These are phyloP conservation scores for Oreochromis grahami DNA, from an alignment of 2,797 vertebrate genomes.

Conservation along the genomic window DNA sequence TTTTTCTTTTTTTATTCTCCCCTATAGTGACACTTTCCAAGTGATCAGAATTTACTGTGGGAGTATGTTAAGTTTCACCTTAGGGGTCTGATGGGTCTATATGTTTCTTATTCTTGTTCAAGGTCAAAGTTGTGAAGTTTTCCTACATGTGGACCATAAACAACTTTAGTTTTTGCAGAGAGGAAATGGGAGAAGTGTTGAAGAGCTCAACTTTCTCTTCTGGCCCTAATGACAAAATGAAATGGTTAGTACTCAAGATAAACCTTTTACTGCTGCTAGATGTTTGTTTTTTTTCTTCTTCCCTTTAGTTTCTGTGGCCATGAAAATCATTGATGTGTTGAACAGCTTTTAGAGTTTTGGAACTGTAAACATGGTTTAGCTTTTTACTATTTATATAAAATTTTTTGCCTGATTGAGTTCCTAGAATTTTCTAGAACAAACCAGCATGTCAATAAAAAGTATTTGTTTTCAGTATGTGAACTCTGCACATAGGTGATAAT, in stretches of 20 bases:
- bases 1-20: not conserved
- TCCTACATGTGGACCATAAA: slow-evolving; percentile 99
- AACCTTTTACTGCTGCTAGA: not conserved
- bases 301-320: not conserved
- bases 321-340: not conserved
- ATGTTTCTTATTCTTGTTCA: slow-evolving; percentile 33
- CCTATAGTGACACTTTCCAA: not conserved
- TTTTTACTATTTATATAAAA: not conserved
- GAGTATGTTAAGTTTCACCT: not conserved
- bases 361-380: not conserved
- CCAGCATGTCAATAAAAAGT: not conserved
- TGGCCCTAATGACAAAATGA: slow-evolving; percentile 98
- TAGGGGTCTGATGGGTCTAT: not conserved
- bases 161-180: slow-evolving; percentile 99
- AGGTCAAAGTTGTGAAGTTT: slow-evolving; percentile 99
- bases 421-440: not conserved
- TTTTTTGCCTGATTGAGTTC: not conserved
- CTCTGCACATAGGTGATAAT: not conserved
- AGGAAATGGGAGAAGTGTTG: slow-evolving; percentile 99
- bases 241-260: slow-evolving; percentile 82
- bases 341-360: not conserved
- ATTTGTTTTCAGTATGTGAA: not conserved
- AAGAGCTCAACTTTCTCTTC: slow-evolving; percentile 99
- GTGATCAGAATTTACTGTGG: not conserved
- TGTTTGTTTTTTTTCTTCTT: not conserved